Evolutionary conservation across 2,797 vertebrate species (phyloP), one percentile per base, ranked within the genome.

Genomic region (Myripristis murdjan): DNA sequence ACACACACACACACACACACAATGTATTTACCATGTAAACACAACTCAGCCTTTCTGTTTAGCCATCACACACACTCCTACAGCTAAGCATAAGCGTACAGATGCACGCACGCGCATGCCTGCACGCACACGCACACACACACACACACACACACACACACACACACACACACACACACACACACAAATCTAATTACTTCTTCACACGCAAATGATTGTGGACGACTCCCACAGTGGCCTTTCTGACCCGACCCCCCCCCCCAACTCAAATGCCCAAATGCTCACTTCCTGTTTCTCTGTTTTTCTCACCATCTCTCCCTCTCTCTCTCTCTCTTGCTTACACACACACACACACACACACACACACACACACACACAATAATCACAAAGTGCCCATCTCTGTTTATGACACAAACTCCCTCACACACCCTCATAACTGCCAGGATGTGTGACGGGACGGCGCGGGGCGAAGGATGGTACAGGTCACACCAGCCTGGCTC

Each of bases 21-120:
- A n/a, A n/a, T n/a, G n/a, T n/a, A n/a, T n/a, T n/a, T n/a, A 90
- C 82, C 83, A 81, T 91, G 89, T 91, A 92, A 92, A 91, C 87
- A 92, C 73, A 68, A 76, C 79, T 84, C 75, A 39, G 73, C 81
- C 65, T 64, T 77, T 87, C 81, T 89, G 88, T 91, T 92, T 88
- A 91, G 84, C 77, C 87, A 86, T 80, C 77, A 89, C 67, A 90
- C 82, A 86, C 77, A 85, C 87, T 85, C 83, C 84, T 85, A 86
- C 89, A 86, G 75, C 77, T 64, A 81, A 67, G 65, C 51, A 55
- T 9, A 35, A n/a, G n/a, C n/a, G n/a, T n/a, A n/a, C n/a, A n/a
- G n/a, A n/a, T n/a, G n/a, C n/a, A n/a, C n/a, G n/a, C n/a, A n/a
- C n/a, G n/a, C n/a, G n/a, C n/a, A n/a, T n/a, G n/a, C n/a, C n/a